A percentile compares a stretch with the other conserved stretches of the same genome.
Evolutionary conservation across 2,888 invertebrate species (phyloP).

Genomic region (Lutraria lutraria): DNA sequence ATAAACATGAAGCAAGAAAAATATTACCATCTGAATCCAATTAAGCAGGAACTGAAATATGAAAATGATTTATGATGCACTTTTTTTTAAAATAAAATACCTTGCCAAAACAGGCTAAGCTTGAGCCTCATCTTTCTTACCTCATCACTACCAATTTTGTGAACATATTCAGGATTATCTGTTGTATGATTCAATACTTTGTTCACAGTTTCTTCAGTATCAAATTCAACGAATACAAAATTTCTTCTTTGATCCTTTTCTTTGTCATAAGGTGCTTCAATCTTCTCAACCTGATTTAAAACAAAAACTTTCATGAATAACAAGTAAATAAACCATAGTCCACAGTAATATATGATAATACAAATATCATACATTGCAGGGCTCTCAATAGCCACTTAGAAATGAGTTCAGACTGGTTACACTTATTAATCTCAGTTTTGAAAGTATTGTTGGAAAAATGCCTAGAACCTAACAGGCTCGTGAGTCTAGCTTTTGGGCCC

Average conservation of each 20-base stretch:
- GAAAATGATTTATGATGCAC: constrained; percentile 19
- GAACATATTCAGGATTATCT: constrained; percentile 66
- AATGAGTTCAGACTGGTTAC: too few relatives aligned
- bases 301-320: background rate
- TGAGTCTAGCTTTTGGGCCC: too few relatives aligned
- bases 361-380: too few relatives aligned
- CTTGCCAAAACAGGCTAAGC: background rate
- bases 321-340: background rate
- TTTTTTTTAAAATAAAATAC: background rate
- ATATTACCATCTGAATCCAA: constrained; percentile 32
- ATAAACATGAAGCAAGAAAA: constrained; percentile 14
- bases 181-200: constrained; percentile 87
- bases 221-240: constrained; percentile 99
- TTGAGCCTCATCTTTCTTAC: constrained; percentile 89
- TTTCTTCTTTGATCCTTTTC: constrained; percentile 98
- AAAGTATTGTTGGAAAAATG: too few relatives aligned
- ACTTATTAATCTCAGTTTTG: too few relatives aligned
- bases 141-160: constrained; percentile 92
- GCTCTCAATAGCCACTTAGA: too few relatives aligned
- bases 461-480: too few relatives aligned
- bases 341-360: too few relatives aligned
- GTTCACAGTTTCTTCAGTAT: constrained; percentile 97
- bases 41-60: constrained; percentile 52
- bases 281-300: constrained; percentile 93
- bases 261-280: constrained; percentile 99